A percentile compares a stretch with the other conserved stretches of the same genome.
Evolutionary conservation across 2,888 invertebrate genomes (phyloP).

Genomic region (Caenorhabditis sp.): DNA sequence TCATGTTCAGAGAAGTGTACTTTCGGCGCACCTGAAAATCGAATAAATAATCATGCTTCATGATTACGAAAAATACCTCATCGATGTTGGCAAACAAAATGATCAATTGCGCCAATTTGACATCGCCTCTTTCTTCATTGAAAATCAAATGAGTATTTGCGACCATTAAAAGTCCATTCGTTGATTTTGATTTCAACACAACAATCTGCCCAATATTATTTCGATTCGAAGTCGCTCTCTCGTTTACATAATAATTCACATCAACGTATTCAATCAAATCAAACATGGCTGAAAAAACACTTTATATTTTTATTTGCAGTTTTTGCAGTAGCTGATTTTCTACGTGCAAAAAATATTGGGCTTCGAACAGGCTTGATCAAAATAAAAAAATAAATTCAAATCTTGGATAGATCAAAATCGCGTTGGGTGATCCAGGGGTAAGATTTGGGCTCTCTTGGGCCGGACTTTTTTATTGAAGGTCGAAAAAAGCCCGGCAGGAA

Average conservation of each 20-base stretch:
- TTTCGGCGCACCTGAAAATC: constrained; percentile 1
- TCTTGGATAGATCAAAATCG: too few relatives aligned
- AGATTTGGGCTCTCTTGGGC: too few relatives aligned
- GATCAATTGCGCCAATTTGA: constrained; percentile 87
- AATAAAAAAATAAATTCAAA: too few relatives aligned
- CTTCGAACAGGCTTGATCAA: too few relatives aligned
- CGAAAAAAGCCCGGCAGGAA: too few relatives aligned
- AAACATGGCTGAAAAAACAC: constrained; percentile 74
- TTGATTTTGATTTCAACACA: constrained; percentile 35
- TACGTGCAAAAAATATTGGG: too few relatives aligned
- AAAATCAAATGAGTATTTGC: constrained; percentile 93
- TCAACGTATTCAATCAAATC: constrained; percentile 77
- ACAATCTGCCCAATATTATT: constrained; percentile 61
- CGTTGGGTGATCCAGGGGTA: too few relatives aligned
- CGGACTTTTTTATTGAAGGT: too few relatives aligned
- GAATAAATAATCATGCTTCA: too few relatives aligned
- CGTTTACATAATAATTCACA: constrained; percentile 78
- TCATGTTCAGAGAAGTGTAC: neutral
- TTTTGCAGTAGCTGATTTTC: too few relatives aligned
- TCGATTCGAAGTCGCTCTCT: constrained; percentile 31
- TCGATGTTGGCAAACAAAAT: constrained; percentile 86
- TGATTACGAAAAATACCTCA: constrained; percentile 74
- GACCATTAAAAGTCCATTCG: constrained; percentile 76
- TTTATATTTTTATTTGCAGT: constrained; percentile 68
- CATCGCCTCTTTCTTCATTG: constrained; percentile 87